Evolutionary conservation across 2,888 invertebrate species (phyloP).

Genomic region (Blastobasis lacticolella): DNA sequence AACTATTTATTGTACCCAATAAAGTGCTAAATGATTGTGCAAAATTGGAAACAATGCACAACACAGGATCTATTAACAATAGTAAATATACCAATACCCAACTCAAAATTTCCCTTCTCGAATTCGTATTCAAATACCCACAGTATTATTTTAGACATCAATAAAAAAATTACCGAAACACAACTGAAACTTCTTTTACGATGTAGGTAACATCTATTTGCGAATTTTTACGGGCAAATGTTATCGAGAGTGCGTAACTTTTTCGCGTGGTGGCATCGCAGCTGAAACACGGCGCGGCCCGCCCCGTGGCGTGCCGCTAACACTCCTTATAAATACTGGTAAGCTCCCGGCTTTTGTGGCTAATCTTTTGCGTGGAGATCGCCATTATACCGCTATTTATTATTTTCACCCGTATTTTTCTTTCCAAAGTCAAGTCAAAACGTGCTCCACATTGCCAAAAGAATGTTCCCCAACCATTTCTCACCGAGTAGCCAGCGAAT

Average conservation of each 20-base stretch:
- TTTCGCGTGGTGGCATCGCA: constrained; percentile 20
- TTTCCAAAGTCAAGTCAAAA: constrained; percentile 57
- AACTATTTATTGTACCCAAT: too few species aligned
- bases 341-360: constrained; percentile 68
- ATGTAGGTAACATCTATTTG: too few species aligned
- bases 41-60: too few species aligned
- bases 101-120: too few species aligned
- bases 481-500: constrained; percentile 38
- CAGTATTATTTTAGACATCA: too few species aligned
- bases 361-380: constrained; percentile 72
- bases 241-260: constrained; percentile 18
- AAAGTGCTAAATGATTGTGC: too few species aligned
- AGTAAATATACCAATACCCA: too few species aligned
- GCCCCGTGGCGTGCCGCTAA: constrained; percentile 57
- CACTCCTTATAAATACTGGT: constrained; percentile 71
- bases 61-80: too few species aligned
- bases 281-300: constrained; percentile 11
- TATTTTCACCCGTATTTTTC: constrained; percentile 62
- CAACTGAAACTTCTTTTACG: too few species aligned
- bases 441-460: constrained; percentile 50
- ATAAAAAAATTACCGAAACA: too few species aligned
- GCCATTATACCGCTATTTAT: constrained; percentile 70
- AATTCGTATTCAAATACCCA: too few species aligned
- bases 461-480: constrained; percentile 38
- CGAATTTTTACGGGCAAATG: too few species aligned